Base-by-base conservation (phyloP, 2,113 vertebrate genomes). In the Carassius gibelio region DNA sequence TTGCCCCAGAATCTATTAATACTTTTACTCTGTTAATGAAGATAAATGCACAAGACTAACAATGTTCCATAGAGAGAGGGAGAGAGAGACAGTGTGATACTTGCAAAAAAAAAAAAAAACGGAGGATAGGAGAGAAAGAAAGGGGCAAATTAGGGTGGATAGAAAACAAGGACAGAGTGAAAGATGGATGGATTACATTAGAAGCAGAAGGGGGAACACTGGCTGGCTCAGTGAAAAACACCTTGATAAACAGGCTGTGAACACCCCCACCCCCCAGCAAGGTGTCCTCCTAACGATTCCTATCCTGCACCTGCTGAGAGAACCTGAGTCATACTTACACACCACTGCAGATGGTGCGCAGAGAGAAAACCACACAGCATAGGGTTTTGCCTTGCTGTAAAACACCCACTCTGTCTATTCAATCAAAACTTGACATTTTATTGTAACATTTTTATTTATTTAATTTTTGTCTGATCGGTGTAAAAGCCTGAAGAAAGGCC, bases 181-280 rank as follows among this genome's bases (percentile, higher is more conserved):
- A 93, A 92, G 91, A 94, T 92, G 91, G 91, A 94, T 93, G 85
- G 90, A 91, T 91, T 88, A 87, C 85, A 93, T 93, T 91, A 90
- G 79, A 77, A 11, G 59, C 17, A 77, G 64, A 42, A 85, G 81
- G 84, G 83, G 85, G 86, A 89, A 88, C 86, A 83, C 83, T 86
- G 75, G 82, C 83, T 89, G 88, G 83, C 86, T 81, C 66, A 36
- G 85, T 89, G 85, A 88, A 91, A 88, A 88, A 90, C 84, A 88
- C 87, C 84, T 89, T 91, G 84, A 81, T 87, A 79, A 87, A 87
- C 83, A 23, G 26, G 52, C 81, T 61, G 62, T 17, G 69, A 80
- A 86, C 79, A 66, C 15, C 55, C 74, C 81, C 42, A 45, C 78
- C 52, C 38, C 50, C 61, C 62, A 89, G 66, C 81, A 88, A 89